phyloP scores from a whole-genome alignment of 2,888 invertebrate species.

The Melolontha melolontha region DNA sequence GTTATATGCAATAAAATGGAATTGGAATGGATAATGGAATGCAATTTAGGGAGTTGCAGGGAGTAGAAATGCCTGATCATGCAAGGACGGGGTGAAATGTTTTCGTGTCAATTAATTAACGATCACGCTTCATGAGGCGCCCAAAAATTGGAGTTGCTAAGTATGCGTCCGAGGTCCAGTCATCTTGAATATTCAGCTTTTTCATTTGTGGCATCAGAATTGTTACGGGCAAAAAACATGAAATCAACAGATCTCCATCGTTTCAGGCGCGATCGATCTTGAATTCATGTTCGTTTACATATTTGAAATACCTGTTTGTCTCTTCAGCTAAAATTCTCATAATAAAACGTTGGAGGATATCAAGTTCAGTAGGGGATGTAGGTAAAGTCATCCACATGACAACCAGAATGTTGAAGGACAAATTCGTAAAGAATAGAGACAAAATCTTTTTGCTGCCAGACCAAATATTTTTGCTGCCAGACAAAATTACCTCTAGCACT shows the following conservation, averaged over 20 bases:
- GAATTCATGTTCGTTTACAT: slow-evolving; percentile 21
- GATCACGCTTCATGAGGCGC: slow-evolving; percentile 19
- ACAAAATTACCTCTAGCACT: slow-evolving; percentile 21
- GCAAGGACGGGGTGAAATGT: too few species aligned
- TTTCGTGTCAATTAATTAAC: too few species aligned
- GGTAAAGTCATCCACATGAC: background rate
- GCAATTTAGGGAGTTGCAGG: too few species aligned
- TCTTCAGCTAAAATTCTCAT: slow-evolving; percentile 20
- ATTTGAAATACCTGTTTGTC: slow-evolving; percentile 14
- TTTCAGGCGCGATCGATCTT: slow-evolving; percentile 17
- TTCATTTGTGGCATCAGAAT: slow-evolving; percentile 29
- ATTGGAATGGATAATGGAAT: too few species aligned
- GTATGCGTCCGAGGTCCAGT: slow-evolving; percentile 23
- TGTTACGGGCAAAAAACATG: slow-evolving; percentile 7
- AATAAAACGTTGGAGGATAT: slow-evolving; percentile 24
- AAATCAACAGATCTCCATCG: slow-evolving; percentile 16
- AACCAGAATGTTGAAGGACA: slow-evolving; percentile 8
- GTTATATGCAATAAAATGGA: too few species aligned
- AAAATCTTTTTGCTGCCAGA: slow-evolving; percentile 21
- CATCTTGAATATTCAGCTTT: slow-evolving; percentile 5
- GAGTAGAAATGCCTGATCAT: too few species aligned
- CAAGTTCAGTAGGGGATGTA: slow-evolving; percentile 24
- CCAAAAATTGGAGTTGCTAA: slow-evolving; percentile 26
- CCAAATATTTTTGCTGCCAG: too few species aligned
- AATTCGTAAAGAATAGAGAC: slow-evolving; percentile 16